Evolutionary conservation across 2,797 vertebrate species (phyloP), one percentile per base, ranked within the genome.

Genomic region (Malurus leucopterus): DNA sequence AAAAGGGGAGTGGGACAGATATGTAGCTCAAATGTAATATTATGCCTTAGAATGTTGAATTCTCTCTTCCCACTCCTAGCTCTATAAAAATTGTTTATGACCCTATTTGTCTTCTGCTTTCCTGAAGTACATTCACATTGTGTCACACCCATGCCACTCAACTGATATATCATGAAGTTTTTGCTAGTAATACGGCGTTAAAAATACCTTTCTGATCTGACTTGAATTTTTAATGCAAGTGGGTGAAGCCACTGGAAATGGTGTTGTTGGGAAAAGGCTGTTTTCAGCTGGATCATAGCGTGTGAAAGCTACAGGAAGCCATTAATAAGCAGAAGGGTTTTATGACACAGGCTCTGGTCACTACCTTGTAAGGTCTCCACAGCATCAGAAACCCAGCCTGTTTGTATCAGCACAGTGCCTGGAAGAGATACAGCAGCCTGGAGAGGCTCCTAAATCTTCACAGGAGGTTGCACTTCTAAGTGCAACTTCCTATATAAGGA

Each of bases 291-390:
- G 64, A 73, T 64, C 11, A 2, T 47, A 57, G 80, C 9, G 1
- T 82, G 61, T 54, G 71, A 88, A 84, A 91, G 73, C 87, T 86
- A 57, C 32, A 72, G 57, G 85, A 92, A 94, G 40, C 61, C 85
- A 76, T 86, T 91, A 88, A 91, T 86, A 89, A 91, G 74, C 54
- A 88, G 73, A 86, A 89, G 79, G 29, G 46, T 86, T 94, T 93
- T 89, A 90, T 86, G 89, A 47, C 70, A 67, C 61, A 86, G 63
- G 32, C 71, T 90, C 81, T 61, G 74, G 68, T 47, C 76, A 43
- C 80, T 89, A 61, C 92, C 88, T 88, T 77, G 68, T 92, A 91
- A 81, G 83, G 78, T 68, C 90, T 84, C 63, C 61, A 57, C 77
- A 86, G 68, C 81, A 72, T 72, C 83, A 81, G 68, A 92, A 86